phyloP scores from a whole-genome alignment of 2,113 vertebrate genomes.

The Poecilia latipinna region DNA sequence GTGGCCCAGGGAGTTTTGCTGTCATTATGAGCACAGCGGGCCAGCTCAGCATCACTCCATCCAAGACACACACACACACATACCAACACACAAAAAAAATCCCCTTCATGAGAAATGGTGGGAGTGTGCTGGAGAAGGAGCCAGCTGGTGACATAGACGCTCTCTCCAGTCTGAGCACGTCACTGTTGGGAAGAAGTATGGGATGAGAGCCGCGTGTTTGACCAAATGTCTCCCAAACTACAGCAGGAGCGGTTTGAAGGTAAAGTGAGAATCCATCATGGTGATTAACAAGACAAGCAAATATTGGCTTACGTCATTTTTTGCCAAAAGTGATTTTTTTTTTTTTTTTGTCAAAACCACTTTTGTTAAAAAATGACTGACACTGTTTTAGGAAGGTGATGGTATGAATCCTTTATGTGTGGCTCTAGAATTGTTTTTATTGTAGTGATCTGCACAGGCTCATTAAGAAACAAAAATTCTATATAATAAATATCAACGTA shows the following conservation, averaged over 20 bases:
- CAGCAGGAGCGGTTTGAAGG: conserved; percentile 1
- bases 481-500: not conserved
- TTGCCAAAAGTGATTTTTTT: no score
- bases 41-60: conserved; percentile 46
- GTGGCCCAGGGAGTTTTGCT: conserved; percentile 50
- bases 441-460: not conserved
- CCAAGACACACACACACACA: conserved; percentile 22
- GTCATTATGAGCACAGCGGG: conserved; percentile 46
- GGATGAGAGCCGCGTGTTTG: conserved; percentile 39
- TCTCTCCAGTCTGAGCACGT: conserved; percentile 14
- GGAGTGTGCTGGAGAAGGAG: conserved; percentile 3
- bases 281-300: not conserved
- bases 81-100: conserved; percentile 25
- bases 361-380: no score
- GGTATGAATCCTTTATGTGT: not conserved
- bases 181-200: conserved; percentile 17
- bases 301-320: no score
- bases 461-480: not conserved
- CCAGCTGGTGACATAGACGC: conserved; percentile 24
- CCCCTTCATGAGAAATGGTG: conserved; percentile 26
- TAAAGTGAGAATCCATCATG: conserved; percentile 10
- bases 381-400: no score
- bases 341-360: no score
- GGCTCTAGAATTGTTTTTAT: not conserved
- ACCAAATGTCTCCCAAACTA: conserved; percentile 33